Evolutionary conservation across 2,113 vertebrate species (phyloP).

Genomic region (Hippocampus mohnikei): DNA sequence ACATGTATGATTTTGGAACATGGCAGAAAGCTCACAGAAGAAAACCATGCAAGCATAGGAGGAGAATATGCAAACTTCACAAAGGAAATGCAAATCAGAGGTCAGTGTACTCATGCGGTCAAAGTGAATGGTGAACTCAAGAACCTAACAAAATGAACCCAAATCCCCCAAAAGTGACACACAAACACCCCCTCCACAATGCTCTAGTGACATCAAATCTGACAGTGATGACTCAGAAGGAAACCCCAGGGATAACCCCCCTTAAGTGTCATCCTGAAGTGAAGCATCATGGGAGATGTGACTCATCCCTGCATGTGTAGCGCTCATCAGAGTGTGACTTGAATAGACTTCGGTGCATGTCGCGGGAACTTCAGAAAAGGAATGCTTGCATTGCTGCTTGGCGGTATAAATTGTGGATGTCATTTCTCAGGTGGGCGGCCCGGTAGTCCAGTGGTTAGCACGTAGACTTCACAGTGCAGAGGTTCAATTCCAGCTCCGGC

Average conservation of each 20-base stretch:
- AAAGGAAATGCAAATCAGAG: too few relatives aligned
- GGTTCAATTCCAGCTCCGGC: too few relatives aligned
- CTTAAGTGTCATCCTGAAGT: constrained; percentile 12
- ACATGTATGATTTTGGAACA: too few relatives aligned
- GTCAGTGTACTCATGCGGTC: not conserved
- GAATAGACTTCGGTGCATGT: not conserved
- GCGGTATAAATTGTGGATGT: constrained; percentile 15
- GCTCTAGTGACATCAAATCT: constrained; percentile 33
- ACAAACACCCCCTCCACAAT: not conserved
- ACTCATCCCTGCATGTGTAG: constrained; percentile 27
- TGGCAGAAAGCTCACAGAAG: too few relatives aligned
- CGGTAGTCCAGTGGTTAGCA: too few relatives aligned
- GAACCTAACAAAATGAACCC: not conserved
- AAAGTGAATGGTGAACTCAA: constrained; percentile 10
- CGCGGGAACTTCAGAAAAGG: not conserved
- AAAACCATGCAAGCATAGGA: too few relatives aligned
- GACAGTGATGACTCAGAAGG: constrained; percentile 55
- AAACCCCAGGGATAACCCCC: constrained; percentile 38
- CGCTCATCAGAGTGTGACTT: not conserved
- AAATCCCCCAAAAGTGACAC: not conserved
- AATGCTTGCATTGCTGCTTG: not conserved
- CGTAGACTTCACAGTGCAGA: too few relatives aligned
- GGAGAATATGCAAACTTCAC: too few relatives aligned
- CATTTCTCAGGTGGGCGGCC: too few relatives aligned
- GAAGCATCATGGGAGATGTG: constrained; percentile 54